Base-by-base conservation (phyloP, 1,140 invertebrate species). In the Ridgeia piscesae region DNA sequence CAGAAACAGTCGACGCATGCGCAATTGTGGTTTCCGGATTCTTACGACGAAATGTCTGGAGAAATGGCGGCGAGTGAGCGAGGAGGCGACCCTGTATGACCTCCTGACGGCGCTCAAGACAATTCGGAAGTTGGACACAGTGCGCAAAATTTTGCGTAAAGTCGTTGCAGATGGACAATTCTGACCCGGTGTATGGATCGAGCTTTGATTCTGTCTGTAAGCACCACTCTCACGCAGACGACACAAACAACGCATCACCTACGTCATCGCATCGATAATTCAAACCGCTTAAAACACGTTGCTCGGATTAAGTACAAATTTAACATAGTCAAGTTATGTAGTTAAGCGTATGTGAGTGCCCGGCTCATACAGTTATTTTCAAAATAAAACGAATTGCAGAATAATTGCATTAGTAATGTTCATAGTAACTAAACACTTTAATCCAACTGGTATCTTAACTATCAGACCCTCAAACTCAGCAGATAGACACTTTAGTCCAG, bases 51-150 rank as follows among this genome's bases (percentile, higher is more conserved):
- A 93, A 88, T 93, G 93, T 50, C 89, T 94, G 88, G 94, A 94
- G 89, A 94, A 94, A 92, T 95, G 94, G 94, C 94, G 93, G 17
- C 93, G 93, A 77, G 92, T 95, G 1, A 94, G 93, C 58, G 92
- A 93, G n/a, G 91, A 92, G 35, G 94, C 94, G 1, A 93, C 94
- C 2, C 92, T 94, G 21, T 92, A 92, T 9, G 91, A 93, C 0
- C 93, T 95, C 1, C 92, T 94, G 27, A 42, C 91, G 34, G 93
- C 94, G 8, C 92, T 94, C 4, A 93, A 93, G 50, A 93, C 48
- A 33, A 93, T 94, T 34, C 89, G 93, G 42, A 94, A 94, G 92
- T 91, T 92, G 48, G 58, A 92, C 1, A 93, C 94, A 31, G 94
- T 93, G 35, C 92, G 93, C 33, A 93, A 92, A 77, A 92, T 95